A percentile compares a stretch with the other conserved stretches of the same genome.
phyloP scores from a whole-genome alignment of 2,113 vertebrate species.

The Cromileptes altivelis region DNA sequence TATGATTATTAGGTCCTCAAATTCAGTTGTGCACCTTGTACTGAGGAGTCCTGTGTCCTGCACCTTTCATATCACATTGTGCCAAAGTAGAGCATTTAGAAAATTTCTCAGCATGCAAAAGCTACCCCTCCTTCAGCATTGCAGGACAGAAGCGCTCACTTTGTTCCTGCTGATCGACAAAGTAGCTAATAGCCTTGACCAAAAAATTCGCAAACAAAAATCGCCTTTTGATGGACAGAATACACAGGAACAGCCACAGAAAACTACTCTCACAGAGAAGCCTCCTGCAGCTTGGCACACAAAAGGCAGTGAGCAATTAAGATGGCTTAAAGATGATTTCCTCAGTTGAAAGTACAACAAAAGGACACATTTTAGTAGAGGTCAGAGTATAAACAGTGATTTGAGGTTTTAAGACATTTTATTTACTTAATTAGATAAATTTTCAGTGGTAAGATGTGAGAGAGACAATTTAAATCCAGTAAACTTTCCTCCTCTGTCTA shows the following conservation, averaged over 20 bases:
- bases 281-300: neutral
- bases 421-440: neutral
- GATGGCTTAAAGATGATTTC: neutral
- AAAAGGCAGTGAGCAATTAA: neutral
- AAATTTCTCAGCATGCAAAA: neutral
- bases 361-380: neutral
- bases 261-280: neutral
- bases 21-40: neutral
- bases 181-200: neutral
- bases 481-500: slow-evolving; percentile 14
- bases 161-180: neutral
- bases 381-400: neutral
- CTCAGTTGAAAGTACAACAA: neutral
- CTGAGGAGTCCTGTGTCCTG: neutral
- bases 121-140: neutral
- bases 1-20: neutral
- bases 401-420: slow-evolving; percentile 7
- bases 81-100: neutral
- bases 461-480: neutral
- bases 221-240: neutral
- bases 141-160: neutral
- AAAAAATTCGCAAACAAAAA: neutral
- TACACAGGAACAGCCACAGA: neutral
- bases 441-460: neutral
- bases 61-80: neutral